Evolutionary conservation across 92 coral and sea anemone species (phyloP).

Genomic region (Plumapathes pennacea): DNA sequence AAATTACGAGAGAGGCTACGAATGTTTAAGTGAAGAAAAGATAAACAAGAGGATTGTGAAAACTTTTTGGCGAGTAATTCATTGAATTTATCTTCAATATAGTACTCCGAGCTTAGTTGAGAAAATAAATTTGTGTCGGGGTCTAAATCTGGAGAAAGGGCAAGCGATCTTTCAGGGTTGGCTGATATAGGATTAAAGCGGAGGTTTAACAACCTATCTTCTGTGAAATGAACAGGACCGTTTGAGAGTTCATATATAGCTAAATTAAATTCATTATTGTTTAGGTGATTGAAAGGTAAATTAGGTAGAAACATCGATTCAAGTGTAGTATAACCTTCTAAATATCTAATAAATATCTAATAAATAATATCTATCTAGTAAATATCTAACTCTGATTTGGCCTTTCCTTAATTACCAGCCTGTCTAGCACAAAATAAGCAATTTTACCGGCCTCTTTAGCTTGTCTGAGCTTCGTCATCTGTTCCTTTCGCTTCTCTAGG

Average conservation of each 20-base stretch:
- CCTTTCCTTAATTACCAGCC: background rate
- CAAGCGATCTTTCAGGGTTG: slow-evolving; percentile 16
- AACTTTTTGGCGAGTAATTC: slow-evolving; percentile 4
- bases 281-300: slow-evolving; percentile 29
- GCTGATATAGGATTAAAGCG: slow-evolving; percentile 30
- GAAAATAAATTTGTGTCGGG: slow-evolving; percentile 35
- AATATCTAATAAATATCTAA: background rate
- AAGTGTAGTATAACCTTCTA: too few species aligned
- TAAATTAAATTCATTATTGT: slow-evolving; percentile 36
- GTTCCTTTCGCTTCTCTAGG: background rate
- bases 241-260: slow-evolving; percentile 24
- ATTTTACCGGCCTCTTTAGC: background rate
- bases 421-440: background rate
- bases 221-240: slow-evolving; percentile 25
- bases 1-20: slow-evolving; percentile 35
- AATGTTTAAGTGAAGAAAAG: slow-evolving; percentile 42
- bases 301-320: too few species aligned
- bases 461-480: background rate
- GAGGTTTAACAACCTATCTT: slow-evolving; percentile 22
- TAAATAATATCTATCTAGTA: background rate
- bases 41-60: background rate
- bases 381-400: background rate
- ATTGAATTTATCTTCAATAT: slow-evolving; percentile 46
- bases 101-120: slow-evolving; percentile 10
- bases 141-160: slow-evolving; percentile 50